These are phyloP conservation scores for Tachyglossus aculeatus DNA, from an alignment of 2,797 vertebrate species.

Conservation along the genomic window DNA sequence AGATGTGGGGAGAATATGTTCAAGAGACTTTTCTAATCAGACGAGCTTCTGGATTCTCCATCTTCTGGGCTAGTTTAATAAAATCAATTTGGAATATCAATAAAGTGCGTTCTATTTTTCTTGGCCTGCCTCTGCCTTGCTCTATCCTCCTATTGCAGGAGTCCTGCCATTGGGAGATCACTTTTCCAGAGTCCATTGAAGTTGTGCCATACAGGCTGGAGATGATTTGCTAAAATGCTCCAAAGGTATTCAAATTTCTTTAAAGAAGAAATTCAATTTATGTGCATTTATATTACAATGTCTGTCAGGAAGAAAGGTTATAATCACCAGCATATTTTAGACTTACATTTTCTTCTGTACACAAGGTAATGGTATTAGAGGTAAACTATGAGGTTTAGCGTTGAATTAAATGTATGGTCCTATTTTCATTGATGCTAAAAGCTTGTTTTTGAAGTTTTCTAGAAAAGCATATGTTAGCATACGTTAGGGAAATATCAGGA, in stretches of 20 bases:
- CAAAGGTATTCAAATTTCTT: slow-evolving; percentile 96
- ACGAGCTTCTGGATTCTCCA: slow-evolving; percentile 62
- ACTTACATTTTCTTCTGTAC: slow-evolving; percentile 83
- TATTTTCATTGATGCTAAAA: slow-evolving; percentile 75
- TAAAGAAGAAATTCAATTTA: slow-evolving; percentile 98
- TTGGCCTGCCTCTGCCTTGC: slow-evolving; percentile 84
- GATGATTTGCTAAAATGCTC: slow-evolving; percentile 95
- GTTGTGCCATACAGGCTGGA: slow-evolving; percentile 92
- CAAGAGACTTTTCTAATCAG: slow-evolving; percentile 69
- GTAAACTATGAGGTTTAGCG: slow-evolving; percentile 73
- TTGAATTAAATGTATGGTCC: slow-evolving; percentile 73
- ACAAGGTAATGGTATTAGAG: slow-evolving; percentile 82
- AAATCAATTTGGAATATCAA: slow-evolving; percentile 95
- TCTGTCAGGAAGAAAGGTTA: slow-evolving; percentile 97
- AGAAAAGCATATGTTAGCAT: slow-evolving; percentile 78
- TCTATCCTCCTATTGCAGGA: slow-evolving; percentile 73
- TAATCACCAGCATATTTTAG: slow-evolving; percentile 95
- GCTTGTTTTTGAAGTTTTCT: slow-evolving; percentile 77
- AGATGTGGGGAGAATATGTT: slow-evolving; percentile 63
- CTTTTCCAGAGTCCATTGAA: slow-evolving; percentile 91
- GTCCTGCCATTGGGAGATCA: slow-evolving; percentile 86
- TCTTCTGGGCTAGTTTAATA: slow-evolving; percentile 89
- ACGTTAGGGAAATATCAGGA: slow-evolving; percentile 75
- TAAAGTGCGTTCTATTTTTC: slow-evolving; percentile 93
- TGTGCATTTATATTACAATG: slow-evolving; percentile 98